Evolutionary conservation across 2,797 vertebrate species (phyloP), one percentile per base, ranked within the genome.

Genomic region (Helarctos malayanus): DNA sequence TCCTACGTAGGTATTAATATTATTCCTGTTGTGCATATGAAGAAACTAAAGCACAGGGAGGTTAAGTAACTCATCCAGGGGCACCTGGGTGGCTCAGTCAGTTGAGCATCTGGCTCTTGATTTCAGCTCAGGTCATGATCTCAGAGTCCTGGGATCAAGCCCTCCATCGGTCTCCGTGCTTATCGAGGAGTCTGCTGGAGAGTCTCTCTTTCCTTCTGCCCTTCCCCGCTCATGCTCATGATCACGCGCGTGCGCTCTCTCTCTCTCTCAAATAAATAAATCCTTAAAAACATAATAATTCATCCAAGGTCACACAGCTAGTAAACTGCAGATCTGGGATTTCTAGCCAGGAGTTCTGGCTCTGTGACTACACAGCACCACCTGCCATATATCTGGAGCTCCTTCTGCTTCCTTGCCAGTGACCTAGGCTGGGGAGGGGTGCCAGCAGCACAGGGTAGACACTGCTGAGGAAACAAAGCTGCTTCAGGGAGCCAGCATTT

Each of bases 1-100:
- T 23, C 21, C 63, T 14, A 45, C 9, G 2, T 78, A 63, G 78
- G 19, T 52, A 61, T 54, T 92, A 47, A 29, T 75, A 27, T 57
- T 68, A 86, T 49, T 38, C 21, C 8, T 71, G 27, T 59, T 73
- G 59, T 32, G 49, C 45, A 41, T 32, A 61, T 25, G 56, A 88
- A 91, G 54, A 92, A 82, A 90, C 47, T 32, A 29, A 71, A 65
- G 86, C 54, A 65, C 41, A 63, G 41, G 75, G 87, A 94, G 32
- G 21, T 23, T 75, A n/a, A 88, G 61, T 68, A 82, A 91, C 47
- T 95, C 73, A n/a, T 7, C 78, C 69, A 23, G 86, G 63, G 16
- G 32, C 7, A 27, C 32, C 7, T n/a, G 63, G 15, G 3, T 65
- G 63, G 63, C 63, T 65, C 2, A 65, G 15, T n/a, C 7, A 0